Percentiles rank a stretch among this genome's conserved stretches.
Conservation (phyloP, 2,113 vertebrate species). For the Corythoichthys intestinalis region DNA sequence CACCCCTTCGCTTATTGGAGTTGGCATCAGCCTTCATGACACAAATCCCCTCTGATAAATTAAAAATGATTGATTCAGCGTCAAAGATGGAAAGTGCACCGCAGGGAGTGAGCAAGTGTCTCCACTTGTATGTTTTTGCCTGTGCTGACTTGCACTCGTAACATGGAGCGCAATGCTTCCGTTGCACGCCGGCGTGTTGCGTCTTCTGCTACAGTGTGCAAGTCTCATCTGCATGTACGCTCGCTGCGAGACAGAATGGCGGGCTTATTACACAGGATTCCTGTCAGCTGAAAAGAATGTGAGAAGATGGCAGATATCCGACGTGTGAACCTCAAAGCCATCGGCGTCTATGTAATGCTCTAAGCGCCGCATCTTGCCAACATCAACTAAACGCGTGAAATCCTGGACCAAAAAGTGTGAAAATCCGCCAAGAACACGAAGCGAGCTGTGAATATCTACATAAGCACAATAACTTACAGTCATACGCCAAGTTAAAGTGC, state of each 20-base stretch:
- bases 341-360: constrained; percentile 56
- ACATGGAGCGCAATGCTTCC: constrained; percentile 19
- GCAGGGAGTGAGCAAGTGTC: constrained; percentile 35
- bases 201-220: constrained; percentile 17
- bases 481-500: constrained; percentile 26
- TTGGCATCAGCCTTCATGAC: constrained; percentile 75
- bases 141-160: constrained; percentile 20
- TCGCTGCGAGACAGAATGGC: constrained; percentile 36
- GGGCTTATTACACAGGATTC: constrained; percentile 50
- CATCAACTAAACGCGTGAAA: constrained; percentile 63
- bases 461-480: constrained; percentile 45
- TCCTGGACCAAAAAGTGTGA: constrained; percentile 58
- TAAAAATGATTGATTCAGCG: constrained; percentile 80
- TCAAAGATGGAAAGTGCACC: constrained; percentile 73
- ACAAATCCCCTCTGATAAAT: constrained; percentile 80
- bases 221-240: constrained; percentile 14
- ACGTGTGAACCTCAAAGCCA: constrained; percentile 64
- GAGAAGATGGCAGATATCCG: constrained; percentile 61
- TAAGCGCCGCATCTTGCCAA: constrained; percentile 52
- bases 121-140: constrained; percentile 30
- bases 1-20: constrained; percentile 66
- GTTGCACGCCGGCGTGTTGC: constrained; percentile 16
- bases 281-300: constrained; percentile 62
- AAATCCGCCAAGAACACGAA: constrained; percentile 54
- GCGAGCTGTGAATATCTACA: constrained; percentile 52